Base-by-base conservation (phyloP, 2,113 vertebrate species). In the Patagioenas fasciata region DNA sequence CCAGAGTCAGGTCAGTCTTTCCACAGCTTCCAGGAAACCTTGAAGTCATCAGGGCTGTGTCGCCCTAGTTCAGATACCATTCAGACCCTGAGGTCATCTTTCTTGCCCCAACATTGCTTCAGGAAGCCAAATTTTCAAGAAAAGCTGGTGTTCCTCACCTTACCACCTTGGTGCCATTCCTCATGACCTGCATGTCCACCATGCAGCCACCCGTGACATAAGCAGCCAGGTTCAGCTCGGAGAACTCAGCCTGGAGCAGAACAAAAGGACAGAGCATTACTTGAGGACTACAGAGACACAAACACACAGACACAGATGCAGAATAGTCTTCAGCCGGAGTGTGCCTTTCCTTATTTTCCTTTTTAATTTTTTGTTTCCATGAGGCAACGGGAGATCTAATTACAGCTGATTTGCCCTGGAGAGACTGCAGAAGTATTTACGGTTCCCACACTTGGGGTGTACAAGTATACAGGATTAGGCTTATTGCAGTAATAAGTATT, bases 111-210 rank as follows among this genome's bases (percentile, higher is more conserved):
- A 0, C 8, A 11, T 10, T 20, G 31, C 19, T 56, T 23, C 42
- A 77, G 40, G 80, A 48, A 69, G 13, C 26, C 38, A 8, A 0
- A 3, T 61, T 93, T 62, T 32, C n/a, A 56, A 78, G 69, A 8
- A 44, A 75, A 62, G 10, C 31, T 14, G 8, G 24, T 56, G 15
- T n/a, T 75, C 29, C 98, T 98, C 97, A 99, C 99, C 99, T 99
- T 97, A 99, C 98, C 51, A 99, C 98, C 97, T 98, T 99, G 93
- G 98, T 98, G 92, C 99, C 98, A 0, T 98, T 99, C 95, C 99
- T 99, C 92, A 98, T 92, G 58, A 99, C 98, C 93, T 99, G 99
- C 98, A 99, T 99, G 97, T 99, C 99, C 87, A 99, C 98, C 98
- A 98, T 99, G 74, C 99, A 99, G 79, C 99, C 99, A 1, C 98